These are phyloP conservation scores for Eclectus roratus DNA, from an alignment of 2,113 vertebrate genomes.

Conservation along the genomic window DNA sequence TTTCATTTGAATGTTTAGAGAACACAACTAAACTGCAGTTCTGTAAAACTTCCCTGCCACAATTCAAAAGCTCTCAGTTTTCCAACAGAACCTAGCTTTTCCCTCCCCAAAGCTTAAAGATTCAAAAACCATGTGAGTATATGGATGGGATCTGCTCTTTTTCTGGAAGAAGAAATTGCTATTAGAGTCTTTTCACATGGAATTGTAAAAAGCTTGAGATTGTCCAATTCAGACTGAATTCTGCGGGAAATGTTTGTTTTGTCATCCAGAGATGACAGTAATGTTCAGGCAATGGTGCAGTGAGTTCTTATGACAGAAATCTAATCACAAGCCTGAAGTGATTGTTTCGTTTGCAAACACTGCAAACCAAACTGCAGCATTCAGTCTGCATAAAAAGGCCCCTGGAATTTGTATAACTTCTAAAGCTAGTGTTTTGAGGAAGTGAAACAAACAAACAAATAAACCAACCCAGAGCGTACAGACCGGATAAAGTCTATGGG, in stretches of 20 bases:
- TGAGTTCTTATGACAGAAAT: neutral
- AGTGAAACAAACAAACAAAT: neutral
- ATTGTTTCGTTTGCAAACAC: neutral
- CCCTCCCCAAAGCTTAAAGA: neutral
- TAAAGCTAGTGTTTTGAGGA: neutral
- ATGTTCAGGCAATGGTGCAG: neutral
- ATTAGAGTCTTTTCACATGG: neutral
- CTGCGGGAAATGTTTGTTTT: neutral
- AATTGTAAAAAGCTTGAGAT: neutral
- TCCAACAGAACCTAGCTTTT: neutral
- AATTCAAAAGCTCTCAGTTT: neutral
- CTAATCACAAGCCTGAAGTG: neutral
- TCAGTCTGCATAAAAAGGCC: slow-evolving; percentile 6
- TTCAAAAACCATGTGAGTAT: neutral
- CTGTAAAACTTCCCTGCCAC: neutral
- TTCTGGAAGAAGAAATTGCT: neutral
- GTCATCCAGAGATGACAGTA: neutral
- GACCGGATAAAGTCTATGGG: neutral
- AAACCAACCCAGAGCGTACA: neutral
- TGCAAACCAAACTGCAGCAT: neutral
- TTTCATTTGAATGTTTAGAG: neutral
- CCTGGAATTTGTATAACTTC: neutral
- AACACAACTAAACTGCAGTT: neutral
- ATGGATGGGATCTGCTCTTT: neutral
- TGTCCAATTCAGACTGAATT: neutral